Base-by-base conservation (phyloP, 2,888 invertebrate genomes). In the Scaptomyza flava region DNA sequence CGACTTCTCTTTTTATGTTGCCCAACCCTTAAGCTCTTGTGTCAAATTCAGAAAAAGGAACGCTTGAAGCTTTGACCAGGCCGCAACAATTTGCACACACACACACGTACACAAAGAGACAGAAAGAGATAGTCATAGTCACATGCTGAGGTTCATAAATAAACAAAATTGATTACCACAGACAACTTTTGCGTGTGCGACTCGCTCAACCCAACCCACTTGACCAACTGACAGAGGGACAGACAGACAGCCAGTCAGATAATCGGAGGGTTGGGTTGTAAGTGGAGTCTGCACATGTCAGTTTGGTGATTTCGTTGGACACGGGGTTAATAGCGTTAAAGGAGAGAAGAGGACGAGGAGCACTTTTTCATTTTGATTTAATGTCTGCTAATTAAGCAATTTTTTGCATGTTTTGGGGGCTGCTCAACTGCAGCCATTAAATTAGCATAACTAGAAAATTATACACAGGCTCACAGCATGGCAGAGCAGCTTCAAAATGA, bases 381-480 rank as follows among this genome's bases (percentile, higher is more conserved):
- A 84, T 88, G 87, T 72, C 74, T 83, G 88, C 84, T 84, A 84
- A 84, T 84, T 84, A 84, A 83, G 86, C 75, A 77, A 81, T 81
- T 80, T 81, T 73, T 78, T 78, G 66, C 70, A 68, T 72, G 70
- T 69, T 71, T 65, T 68, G 52, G 62, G 53, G 43, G 65, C 65
- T 76, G 76, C 73, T 77, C 78, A 79, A 68, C 79, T 70, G 83
- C 87, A 82, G 76, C 69, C 82, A 72, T 75, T 71, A 82, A 88
- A 84, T 84, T 88, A 86, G 88, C 84, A 84, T 84, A 88, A 84
- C 84, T 84, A 84, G 88, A 78, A 71, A 86, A 84, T 85, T 85
- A 87, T 77, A 77, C 81, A 75, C 76, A 77, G 77, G 45, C 20
- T 9, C 41, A 11, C 60, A 38, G n/a, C 52, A 20, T 20, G 66